Evolutionary conservation across 1,140 invertebrate species (phyloP).

Genomic region (Pseudachorutes palmiensis): DNA sequence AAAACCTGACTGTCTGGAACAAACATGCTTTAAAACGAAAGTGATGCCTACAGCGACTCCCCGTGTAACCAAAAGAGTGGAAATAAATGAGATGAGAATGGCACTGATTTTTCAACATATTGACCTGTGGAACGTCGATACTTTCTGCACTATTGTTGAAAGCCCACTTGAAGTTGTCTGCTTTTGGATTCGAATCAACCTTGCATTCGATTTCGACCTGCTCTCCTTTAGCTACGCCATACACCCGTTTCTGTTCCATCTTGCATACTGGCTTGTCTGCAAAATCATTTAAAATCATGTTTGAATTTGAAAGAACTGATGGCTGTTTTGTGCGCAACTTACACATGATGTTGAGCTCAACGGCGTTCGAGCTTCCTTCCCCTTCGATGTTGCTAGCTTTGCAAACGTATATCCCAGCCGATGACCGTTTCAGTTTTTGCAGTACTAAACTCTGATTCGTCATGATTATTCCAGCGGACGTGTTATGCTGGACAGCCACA

Average conservation of each 20-base stretch:
- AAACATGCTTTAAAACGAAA: too few relatives aligned
- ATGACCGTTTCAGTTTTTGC: conserved; percentile 62
- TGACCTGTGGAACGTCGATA: conserved; percentile 58
- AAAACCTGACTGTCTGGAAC: too few relatives aligned
- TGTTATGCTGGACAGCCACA: conserved; percentile 67
- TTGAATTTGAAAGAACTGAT: neutral
- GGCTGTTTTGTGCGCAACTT: too few relatives aligned
- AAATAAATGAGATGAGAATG: neutral
- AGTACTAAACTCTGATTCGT: conserved; percentile 69
- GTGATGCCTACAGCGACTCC: too few relatives aligned
- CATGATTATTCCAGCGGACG: conserved; percentile 69
- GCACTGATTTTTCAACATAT: neutral
- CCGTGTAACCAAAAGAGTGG: neutral
- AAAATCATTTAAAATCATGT: conserved; percentile 32
- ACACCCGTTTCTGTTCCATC: conserved; percentile 65
- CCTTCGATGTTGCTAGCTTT: conserved; percentile 80
- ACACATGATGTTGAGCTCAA: conserved; percentile 81
- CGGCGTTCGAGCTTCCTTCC: conserved; percentile 67
- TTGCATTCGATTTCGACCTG: conserved; percentile 68
- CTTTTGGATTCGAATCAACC: conserved; percentile 75
- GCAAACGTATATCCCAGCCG: conserved; percentile 78
- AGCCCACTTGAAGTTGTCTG: conserved; percentile 75
- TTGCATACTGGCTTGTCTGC: conserved; percentile 78
- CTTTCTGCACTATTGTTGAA: conserved; percentile 79
- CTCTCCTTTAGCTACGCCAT: conserved; percentile 75